These are phyloP conservation scores for Stylophora pistillata DNA, from an alignment of 64 coral and sea anemone species.

Conservation along the genomic window DNA sequence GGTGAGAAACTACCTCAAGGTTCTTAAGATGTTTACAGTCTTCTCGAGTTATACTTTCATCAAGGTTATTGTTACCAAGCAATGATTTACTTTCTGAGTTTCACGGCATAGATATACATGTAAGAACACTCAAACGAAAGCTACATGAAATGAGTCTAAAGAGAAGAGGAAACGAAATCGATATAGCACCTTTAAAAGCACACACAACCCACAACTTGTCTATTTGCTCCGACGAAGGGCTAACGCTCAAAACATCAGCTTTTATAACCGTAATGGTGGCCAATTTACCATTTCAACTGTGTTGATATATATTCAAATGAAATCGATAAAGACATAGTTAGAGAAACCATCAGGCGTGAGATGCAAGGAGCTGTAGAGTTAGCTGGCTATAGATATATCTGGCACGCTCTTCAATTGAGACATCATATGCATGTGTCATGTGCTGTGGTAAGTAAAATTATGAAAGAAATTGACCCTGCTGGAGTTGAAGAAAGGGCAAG, in stretches of 20 bases:
- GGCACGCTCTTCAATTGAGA: conserved; percentile 58
- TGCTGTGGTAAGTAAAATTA: conserved; percentile 13
- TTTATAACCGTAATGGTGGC: too few relatives aligned
- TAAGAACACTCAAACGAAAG: background rate
- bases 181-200: too few relatives aligned
- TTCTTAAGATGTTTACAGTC: background rate
- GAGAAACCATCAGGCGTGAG: conserved; percentile 35
- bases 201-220: too few relatives aligned
- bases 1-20: background rate
- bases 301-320: too few relatives aligned
- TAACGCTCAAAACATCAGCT: too few relatives aligned
- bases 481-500: conserved; percentile 23
- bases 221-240: too few relatives aligned
- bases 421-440: conserved; percentile 56
- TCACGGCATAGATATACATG: conserved; percentile 25
- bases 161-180: too few relatives aligned
- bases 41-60: conserved; percentile 25
- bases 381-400: conserved; percentile 62
- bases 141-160: conserved; percentile 26
- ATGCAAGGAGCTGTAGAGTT: conserved; percentile 59
- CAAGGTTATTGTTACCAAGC: conserved; percentile 18
- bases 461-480: conserved; percentile 63
- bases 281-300: too few relatives aligned
- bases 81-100: conserved; percentile 7
- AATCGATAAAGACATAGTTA: conserved; percentile 31